phyloP scores from a whole-genome alignment of 1,140 invertebrate genomes.

The Drosophila insularis region DNA sequence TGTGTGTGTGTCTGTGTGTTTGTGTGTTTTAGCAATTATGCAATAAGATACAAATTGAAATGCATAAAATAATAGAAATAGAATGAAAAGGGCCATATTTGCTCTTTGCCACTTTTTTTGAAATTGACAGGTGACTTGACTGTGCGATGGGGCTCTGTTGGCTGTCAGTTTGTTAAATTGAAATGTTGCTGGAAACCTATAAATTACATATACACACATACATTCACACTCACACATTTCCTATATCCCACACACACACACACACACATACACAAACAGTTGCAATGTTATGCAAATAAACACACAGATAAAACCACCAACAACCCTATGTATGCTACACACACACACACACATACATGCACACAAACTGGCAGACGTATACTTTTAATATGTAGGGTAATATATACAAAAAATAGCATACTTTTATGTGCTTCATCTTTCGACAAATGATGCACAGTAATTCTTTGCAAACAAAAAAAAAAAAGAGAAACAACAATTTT shows the following conservation, averaged over 20 bases:
- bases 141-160: constrained; percentile 15
- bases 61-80: constrained; percentile 9
- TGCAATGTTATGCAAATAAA: constrained; percentile 56
- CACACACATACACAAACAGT: constrained; percentile 44
- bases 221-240: constrained; percentile 4
- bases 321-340: constrained; percentile 5
- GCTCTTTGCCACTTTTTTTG: background rate
- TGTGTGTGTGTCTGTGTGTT: background rate
- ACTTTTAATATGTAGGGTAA: background rate
- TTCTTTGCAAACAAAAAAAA: too few species aligned
- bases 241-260: background rate
- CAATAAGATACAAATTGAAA: constrained; percentile 12
- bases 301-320: constrained; percentile 37
- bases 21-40: constrained; percentile 14
- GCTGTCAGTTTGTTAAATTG: constrained; percentile 77
- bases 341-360: constrained; percentile 36
- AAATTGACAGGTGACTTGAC: constrained; percentile 29
- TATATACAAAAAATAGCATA: constrained; percentile 13
- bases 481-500: too few species aligned
- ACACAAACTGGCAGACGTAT: constrained; percentile 17
- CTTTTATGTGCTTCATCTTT: constrained; percentile 6
- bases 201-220: constrained; percentile 61
- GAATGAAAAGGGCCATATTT: background rate
- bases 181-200: constrained; percentile 73
- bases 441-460: background rate